Base-by-base conservation (phyloP, 2,888 invertebrate genomes). In the Trypoxylon attenuatum region DNA sequence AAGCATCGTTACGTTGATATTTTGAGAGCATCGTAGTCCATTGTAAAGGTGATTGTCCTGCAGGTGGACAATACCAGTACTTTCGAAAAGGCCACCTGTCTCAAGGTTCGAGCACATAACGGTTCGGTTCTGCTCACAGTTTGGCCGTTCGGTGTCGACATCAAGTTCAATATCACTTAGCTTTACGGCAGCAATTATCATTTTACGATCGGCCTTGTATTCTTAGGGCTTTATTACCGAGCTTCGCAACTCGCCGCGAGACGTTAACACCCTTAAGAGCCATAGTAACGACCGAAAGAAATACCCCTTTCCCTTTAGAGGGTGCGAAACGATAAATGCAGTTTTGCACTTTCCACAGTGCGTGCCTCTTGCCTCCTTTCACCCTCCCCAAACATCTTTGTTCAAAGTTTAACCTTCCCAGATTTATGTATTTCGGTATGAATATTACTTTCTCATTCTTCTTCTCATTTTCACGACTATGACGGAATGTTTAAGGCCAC, bases 101-200 rank as follows among this genome's bases (percentile, higher is more conserved):
- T 19, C 45, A n/a, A n/a, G 56, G 50, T 6, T 15, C 21, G 47
- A 45, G 43, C 61, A 54, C 64, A 63, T 72, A 75, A 72, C 55
- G 64, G 45, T 72, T 63, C 70, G 70, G 54, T 70, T 76, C 63
- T 52, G 66, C 64, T 73, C n/a, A n/a, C 57, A 59, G 64, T 67
- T 69, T 61, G 64, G 29, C 65, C 62, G 56, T 69, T 67, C 66
- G 69, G 57, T 55, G 68, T 78, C 79, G 79, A 80, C 82, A 81
- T 83, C 82, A 84, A 84, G 84, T 85, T 84, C 84, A 85, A 85
- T 85, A 85, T 85, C 84, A 84, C 84, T 85, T 85, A 85, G 83
- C 78, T 84, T 85, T 84, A 85, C 79, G 78, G 74, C 79, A 71
- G 84, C 83, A 84, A 85, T 85, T 85, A 85, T 84, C 83, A 84